Conservation (phyloP, 2,888 invertebrate genomes). For the Papilio gigon region DNA sequence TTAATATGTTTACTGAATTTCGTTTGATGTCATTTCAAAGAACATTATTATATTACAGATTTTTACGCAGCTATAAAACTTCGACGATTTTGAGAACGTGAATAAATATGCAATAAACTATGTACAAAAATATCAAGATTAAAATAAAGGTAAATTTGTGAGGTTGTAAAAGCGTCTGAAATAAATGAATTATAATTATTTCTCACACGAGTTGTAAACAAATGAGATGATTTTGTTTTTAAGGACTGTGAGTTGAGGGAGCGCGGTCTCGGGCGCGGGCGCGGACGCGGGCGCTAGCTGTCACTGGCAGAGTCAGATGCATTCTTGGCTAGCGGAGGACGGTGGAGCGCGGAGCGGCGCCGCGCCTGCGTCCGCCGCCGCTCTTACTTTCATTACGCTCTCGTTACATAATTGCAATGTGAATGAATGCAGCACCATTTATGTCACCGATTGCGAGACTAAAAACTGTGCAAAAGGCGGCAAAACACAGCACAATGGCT, state of each 20-base stretch:
- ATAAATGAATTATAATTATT: neutral
- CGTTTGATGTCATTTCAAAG: neutral
- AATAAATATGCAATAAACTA: neutral
- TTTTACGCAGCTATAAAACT: neutral
- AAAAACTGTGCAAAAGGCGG: conserved; percentile 41
- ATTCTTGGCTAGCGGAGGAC: conserved; percentile 55
- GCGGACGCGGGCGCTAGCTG: neutral
- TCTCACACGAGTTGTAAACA: neutral
- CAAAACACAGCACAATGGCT: conserved; percentile 51
- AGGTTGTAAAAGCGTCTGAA: neutral
- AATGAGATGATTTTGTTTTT: neutral
- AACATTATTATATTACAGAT: neutral
- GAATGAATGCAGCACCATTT: conserved; percentile 57
- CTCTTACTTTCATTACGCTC: conserved; percentile 74
- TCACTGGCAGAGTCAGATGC: conserved; percentile 39
- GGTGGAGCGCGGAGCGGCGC: conserved; percentile 53
- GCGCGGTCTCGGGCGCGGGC: neutral
- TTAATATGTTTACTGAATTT: neutral
- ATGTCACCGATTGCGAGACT: conserved; percentile 53
- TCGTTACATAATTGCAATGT: conserved; percentile 64
- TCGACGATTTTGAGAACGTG: neutral
- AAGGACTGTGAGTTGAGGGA: neutral
- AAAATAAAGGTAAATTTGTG: conserved; percentile 9
- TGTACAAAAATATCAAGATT: conserved; percentile 1
- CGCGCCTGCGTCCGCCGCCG: conserved; percentile 45